A percentile compares a stretch with the other conserved stretches of the same genome.
phyloP scores from a whole-genome alignment of 2,797 vertebrate genomes.

The Gobio occitaniae region DNA sequence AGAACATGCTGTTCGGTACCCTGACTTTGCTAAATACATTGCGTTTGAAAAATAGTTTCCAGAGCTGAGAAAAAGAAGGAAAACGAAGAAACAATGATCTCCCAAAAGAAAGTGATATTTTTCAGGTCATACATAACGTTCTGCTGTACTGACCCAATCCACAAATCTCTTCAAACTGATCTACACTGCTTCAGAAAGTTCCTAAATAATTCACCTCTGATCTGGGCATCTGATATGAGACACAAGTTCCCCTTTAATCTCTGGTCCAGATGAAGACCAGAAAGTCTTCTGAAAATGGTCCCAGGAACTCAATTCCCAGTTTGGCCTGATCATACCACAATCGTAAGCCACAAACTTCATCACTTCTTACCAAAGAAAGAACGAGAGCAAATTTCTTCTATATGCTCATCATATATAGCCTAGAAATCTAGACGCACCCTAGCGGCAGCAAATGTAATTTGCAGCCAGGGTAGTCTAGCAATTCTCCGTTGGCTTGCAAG shows the following conservation, averaged over 20 bases:
- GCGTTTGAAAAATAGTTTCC: background rate
- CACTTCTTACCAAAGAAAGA: background rate
- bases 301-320: constrained; percentile 11
- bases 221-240: constrained; percentile 58
- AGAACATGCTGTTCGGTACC: background rate
- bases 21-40: background rate
- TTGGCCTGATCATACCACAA: background rate
- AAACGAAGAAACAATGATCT: background rate
- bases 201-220: constrained; percentile 50
- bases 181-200: constrained; percentile 35
- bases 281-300: constrained; percentile 41
- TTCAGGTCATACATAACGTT: constrained; percentile 12
- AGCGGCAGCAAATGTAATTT: too few relatives aligned
- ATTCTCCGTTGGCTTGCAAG: too few relatives aligned
- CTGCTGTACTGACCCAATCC: background rate
- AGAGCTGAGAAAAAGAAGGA: background rate
- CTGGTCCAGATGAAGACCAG: constrained; percentile 46
- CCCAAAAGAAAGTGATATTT: background rate
- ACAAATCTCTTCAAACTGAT: constrained; percentile 14
- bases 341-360: background rate
- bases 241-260: constrained; percentile 64
- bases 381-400: background rate
- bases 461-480: too few relatives aligned
- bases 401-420: too few relatives aligned
- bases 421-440: too few relatives aligned